Evolutionary conservation across 2,113 vertebrate species (phyloP).

Genomic region (Pangasianodon hypophthalmus): DNA sequence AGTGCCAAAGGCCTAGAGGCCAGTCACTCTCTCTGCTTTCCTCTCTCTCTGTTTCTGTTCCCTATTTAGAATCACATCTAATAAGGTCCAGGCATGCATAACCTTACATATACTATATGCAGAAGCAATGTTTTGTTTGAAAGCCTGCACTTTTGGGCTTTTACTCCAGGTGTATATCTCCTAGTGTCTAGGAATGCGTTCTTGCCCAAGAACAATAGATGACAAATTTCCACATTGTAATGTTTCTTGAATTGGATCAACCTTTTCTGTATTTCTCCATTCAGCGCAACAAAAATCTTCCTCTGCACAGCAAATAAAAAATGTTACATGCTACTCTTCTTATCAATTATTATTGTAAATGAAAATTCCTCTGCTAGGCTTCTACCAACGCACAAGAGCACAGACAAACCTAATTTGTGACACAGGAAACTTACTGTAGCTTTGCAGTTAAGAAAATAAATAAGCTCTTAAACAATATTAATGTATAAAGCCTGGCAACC

Average conservation of each 20-base stretch:
- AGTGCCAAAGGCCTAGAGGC: slow-evolving; percentile 53
- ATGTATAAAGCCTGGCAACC: slow-evolving; percentile 17
- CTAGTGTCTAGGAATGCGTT: background rate
- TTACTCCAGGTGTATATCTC: slow-evolving; percentile 39
- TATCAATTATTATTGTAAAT: background rate
- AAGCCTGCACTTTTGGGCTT: slow-evolving; percentile 16
- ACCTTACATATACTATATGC: slow-evolving; percentile 28
- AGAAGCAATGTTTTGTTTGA: slow-evolving; percentile 8
- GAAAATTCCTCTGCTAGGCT: background rate
- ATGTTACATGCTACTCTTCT: background rate
- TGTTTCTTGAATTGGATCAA: slow-evolving; percentile 10
- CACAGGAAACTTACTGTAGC: slow-evolving; percentile 18
- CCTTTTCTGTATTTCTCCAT: background rate
- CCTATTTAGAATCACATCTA: slow-evolving; percentile 49
- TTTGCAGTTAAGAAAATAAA: slow-evolving; percentile 18
- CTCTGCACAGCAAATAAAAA: background rate
- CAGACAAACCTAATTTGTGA: slow-evolving; percentile 13
- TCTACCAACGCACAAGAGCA: background rate
- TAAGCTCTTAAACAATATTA: slow-evolving; percentile 18
- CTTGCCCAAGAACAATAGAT: background rate
- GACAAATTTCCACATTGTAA: slow-evolving; percentile 7
- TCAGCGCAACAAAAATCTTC: background rate
- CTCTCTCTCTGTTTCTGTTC: slow-evolving; percentile 26
- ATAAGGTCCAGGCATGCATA: slow-evolving; percentile 31
- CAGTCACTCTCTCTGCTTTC: slow-evolving; percentile 24